Conservation (phyloP, 2,888 invertebrate species). For the Phasia obesa region DNA sequence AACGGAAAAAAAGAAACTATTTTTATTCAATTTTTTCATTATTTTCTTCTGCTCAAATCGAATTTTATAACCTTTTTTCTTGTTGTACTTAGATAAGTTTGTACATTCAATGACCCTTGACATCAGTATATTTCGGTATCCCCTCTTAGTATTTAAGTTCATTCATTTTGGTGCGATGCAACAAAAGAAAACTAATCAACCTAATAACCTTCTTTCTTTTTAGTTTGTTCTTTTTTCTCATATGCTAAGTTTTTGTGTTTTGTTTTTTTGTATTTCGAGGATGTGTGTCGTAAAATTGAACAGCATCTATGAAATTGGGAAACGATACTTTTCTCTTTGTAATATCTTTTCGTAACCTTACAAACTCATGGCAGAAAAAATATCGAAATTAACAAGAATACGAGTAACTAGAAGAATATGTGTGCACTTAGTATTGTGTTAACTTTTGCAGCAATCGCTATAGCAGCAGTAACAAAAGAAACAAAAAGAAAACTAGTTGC, state of each 20-base stretch:
- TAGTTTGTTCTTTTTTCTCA: slow-evolving; percentile 8
- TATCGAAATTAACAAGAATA: slow-evolving; percentile 31
- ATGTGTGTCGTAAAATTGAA: slow-evolving; percentile 63
- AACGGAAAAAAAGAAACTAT: neutral
- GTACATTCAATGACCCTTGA: slow-evolving; percentile 67
- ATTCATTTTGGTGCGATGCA: slow-evolving; percentile 35
- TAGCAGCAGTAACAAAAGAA: neutral
- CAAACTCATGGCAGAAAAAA: slow-evolving; percentile 16
- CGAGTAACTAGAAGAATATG: neutral
- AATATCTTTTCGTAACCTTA: slow-evolving; percentile 39
- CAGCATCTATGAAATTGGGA: slow-evolving; percentile 66
- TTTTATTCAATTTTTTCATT: slow-evolving; percentile 30
- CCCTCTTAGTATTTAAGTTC: slow-evolving; percentile 19
- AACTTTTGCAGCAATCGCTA: slow-evolving; percentile 45
- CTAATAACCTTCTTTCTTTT: slow-evolving; percentile 70
- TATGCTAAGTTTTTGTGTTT: slow-evolving; percentile 16
- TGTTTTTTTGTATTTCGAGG: slow-evolving; percentile 18
- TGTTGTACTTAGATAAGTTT: slow-evolving; percentile 37
- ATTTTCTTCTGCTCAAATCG: slow-evolving; percentile 27
- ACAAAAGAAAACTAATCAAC: slow-evolving; percentile 70
- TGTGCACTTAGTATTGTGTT: slow-evolving; percentile 42
- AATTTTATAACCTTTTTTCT: slow-evolving; percentile 44
- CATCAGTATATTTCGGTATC: slow-evolving; percentile 49
- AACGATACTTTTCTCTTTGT: slow-evolving; percentile 62
- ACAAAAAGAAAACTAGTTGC: slow-evolving; percentile 6